Base-by-base conservation (phyloP, 2,888 invertebrate genomes). In the Octodonta nipae region DNA sequence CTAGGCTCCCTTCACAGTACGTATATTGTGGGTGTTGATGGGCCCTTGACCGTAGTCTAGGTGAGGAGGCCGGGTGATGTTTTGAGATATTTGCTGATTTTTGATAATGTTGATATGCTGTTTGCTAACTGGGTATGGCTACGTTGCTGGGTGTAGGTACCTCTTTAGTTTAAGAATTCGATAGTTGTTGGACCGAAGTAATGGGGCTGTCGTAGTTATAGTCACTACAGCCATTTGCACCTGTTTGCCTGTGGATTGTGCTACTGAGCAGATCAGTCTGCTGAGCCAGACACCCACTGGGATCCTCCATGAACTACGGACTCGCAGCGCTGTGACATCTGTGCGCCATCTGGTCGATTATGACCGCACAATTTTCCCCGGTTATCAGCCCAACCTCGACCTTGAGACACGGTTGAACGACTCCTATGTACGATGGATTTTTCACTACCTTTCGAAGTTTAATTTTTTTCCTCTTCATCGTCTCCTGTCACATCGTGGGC, bases 261-360 rank as follows among this genome's bases (percentile, higher is more conserved):
- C 77, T 85, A 52, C 87, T 86, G 30, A 89, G 61, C 43, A 89
- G 60, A 15, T 83, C 84, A 0, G 89, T 88, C 59, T 91, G 89
- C 49, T 89, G 88, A 4, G 87, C 87, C 45, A 91, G 65, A 61
- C 87, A 91, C 2, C 87, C 89, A 50, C 79, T 83, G 0, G 89
- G 88, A 60, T 91, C 88, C 45, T 91, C 89, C 69, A 89, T 76
- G 55, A 88, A 89, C 16, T 86, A 87, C 2, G 85, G 85, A 41
- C 74, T 66, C 13, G 58, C 44, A 14, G 54, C 44, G 34, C 37
- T 48, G 37, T 56, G 56, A 13, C 41, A 46, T 25, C 47, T 47
- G 35, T 54, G 56, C 13, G 50, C 46, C 35, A 52, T 44, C 32
- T 57, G 55, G 38, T 54, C 53, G 27, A 55, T 49, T 31, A 56